Percentiles rank a stretch among this genome's conserved stretches.
Evolutionary conservation across 1,140 invertebrate species (phyloP).

Genomic region (Calephelis virginiensis): DNA sequence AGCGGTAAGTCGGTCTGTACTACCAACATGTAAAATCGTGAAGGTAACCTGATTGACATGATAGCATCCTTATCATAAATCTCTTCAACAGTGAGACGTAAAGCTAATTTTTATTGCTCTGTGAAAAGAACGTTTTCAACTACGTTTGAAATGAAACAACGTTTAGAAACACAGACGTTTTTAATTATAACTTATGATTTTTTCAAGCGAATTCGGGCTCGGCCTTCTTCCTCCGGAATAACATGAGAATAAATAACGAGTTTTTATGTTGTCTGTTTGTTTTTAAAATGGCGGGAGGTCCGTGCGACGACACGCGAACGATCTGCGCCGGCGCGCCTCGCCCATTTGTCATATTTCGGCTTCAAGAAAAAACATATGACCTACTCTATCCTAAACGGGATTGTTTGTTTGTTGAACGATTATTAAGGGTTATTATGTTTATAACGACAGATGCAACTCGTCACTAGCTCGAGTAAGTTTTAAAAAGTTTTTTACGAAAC

Average conservation of each 20-base stretch:
- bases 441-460: constrained; percentile 46
- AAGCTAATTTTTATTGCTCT: background rate
- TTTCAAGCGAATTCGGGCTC: constrained; percentile 73
- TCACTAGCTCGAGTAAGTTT: background rate
- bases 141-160: constrained; percentile 1
- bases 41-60: constrained; percentile 13
- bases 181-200: constrained; percentile 77
- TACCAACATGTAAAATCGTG: constrained; percentile 20
- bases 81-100: constrained; percentile 1
- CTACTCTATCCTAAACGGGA: constrained; percentile 64
- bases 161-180: constrained; percentile 51
- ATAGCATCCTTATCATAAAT: constrained; percentile 4
- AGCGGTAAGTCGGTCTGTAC: constrained; percentile 35
- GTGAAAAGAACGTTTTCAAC: background rate
- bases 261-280: constrained; percentile 76
- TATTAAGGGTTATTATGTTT: constrained; percentile 62
- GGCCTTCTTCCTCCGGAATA: constrained; percentile 66
- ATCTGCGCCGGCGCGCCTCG: constrained; percentile 57
- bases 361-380: constrained; percentile 73
- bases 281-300: constrained; percentile 78
- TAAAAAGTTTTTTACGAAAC: background rate
- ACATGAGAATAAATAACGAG: constrained; percentile 75
- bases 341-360: constrained; percentile 77
- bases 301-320: constrained; percentile 75
- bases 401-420: constrained; percentile 71